Evolutionary conservation across 1,140 invertebrate genomes (phyloP), one percentile per base, ranked within the genome.

Genomic region (Orius insidiosus): DNA sequence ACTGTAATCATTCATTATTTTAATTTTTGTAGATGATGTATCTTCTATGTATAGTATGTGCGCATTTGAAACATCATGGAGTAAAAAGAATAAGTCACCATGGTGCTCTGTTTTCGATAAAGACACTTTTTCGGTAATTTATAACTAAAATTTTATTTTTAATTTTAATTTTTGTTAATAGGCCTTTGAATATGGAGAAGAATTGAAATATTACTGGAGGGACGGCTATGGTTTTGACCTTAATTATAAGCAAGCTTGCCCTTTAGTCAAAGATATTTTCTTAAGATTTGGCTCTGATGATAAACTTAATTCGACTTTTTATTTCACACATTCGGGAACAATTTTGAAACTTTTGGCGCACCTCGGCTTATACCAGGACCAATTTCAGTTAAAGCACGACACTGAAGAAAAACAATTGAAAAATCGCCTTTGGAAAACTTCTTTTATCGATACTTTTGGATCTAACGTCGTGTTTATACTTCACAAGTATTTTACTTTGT

Each of bases 271-370:
- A 48, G 75, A 88, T 57, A 71, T 89, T 61, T 73, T 88, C 53
- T 57, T n/a, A n/a, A n/a, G n/a, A n/a, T n/a, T n/a, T n/a, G n/a
- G n/a, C n/a, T n/a, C n/a, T n/a, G n/a, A n/a, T n/a, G n/a, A n/a
- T n/a, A n/a, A n/a, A n/a, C n/a, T n/a, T n/a, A n/a, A n/a, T n/a
- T n/a, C n/a, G n/a, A n/a, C n/a, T n/a, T n/a, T 84, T 38, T 78
- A 85, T 55, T 92, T 93, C 58, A 78, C 83, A 4, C 88, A 94
- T 66, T 87, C 86, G 8, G 87, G 87, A 8, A 81, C 85, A 1
- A 56, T 90, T 45, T 62, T 88, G 2, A 92, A 90, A 63, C 56
- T 92, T 14, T 60, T 86, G 42, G 68, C 79, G 6, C 69, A 81
- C 38, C 60, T 94, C 31, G 75, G 77, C 8, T 60, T 94, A 14